phyloP scores from a whole-genome alignment of 2,113 vertebrate species.

The Xyrauchen texanus region DNA sequence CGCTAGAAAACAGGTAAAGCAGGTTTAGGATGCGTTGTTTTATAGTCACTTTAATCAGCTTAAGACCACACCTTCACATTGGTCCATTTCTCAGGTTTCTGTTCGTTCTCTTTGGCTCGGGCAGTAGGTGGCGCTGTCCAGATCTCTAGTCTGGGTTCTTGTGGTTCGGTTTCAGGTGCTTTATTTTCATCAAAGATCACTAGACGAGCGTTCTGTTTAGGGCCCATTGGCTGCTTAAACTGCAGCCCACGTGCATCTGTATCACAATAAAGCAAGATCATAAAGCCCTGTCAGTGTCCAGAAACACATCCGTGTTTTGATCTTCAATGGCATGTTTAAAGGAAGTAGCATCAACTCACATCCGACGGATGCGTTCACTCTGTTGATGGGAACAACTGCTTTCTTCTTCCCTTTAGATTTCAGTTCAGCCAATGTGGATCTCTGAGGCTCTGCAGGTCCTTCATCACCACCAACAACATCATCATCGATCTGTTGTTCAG shows the following conservation, averaged over 20 bases:
- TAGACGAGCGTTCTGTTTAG: conserved; percentile 68
- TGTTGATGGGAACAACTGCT: conserved; percentile 79
- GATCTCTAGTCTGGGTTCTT: conserved; percentile 67
- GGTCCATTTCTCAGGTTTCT: conserved; percentile 83
- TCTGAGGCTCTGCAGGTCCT: conserved; percentile 72
- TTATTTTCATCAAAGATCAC: conserved; percentile 88
- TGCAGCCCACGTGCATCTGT: conserved; percentile 75
- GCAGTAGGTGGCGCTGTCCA: conserved; percentile 83
- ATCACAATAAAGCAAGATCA: conserved; percentile 6
- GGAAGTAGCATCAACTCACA: conserved; percentile 64
- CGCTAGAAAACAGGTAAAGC: background rate
- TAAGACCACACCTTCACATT: conserved; percentile 59
- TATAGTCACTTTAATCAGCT: too few relatives aligned
- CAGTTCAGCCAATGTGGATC: conserved; percentile 82
- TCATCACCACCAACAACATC: conserved; percentile 62
- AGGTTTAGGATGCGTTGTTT: background rate
- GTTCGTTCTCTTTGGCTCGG: conserved; percentile 88
- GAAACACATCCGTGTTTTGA: too few relatives aligned
- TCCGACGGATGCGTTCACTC: conserved; percentile 78
- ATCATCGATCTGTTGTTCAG: conserved; percentile 64
- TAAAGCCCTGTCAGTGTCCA: too few relatives aligned
- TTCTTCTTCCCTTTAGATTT: conserved; percentile 89
- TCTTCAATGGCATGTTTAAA: background rate
- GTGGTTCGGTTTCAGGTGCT: conserved; percentile 57
- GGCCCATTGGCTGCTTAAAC: conserved; percentile 60